phyloP scores from a whole-genome alignment of 1,140 invertebrate genomes.

The Archivesica marissinica region DNA sequence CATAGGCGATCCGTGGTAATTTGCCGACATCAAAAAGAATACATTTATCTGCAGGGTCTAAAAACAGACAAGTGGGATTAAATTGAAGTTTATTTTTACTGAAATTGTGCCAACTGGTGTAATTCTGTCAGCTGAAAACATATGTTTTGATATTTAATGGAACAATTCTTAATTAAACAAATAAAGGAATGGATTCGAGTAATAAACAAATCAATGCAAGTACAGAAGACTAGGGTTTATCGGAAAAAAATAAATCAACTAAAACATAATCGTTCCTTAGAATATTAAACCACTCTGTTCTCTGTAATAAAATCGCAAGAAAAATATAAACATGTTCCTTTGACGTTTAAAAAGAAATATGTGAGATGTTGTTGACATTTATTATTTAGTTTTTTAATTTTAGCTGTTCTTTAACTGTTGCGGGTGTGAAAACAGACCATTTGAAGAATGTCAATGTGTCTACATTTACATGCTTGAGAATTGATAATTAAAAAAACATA shows the following conservation, averaged over 20 bases:
- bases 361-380: too few species aligned
- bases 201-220: slow-evolving; percentile 26
- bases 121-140: slow-evolving; percentile 38
- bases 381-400: too few species aligned
- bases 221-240: not conserved
- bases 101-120: slow-evolving; percentile 40
- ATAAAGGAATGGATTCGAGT: slow-evolving; percentile 8
- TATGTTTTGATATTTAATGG: slow-evolving; percentile 58
- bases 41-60: slow-evolving; percentile 38
- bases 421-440: too few species aligned
- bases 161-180: slow-evolving; percentile 49
- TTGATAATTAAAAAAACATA: too few species aligned
- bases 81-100: slow-evolving; percentile 55
- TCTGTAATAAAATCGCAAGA: slow-evolving; percentile 4
- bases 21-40: slow-evolving; percentile 57
- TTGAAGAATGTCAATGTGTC: too few species aligned
- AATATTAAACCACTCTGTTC: slow-evolving; percentile 3
- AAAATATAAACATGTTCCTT: too few species aligned
- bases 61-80: slow-evolving; percentile 41
- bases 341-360: too few species aligned
- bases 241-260: slow-evolving; percentile 9
- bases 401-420: too few species aligned
- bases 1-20: slow-evolving; percentile 27
- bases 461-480: too few species aligned
- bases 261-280: not conserved